phyloP scores from a whole-genome alignment of 2,113 vertebrate genomes.

The Cariama cristata region DNA sequence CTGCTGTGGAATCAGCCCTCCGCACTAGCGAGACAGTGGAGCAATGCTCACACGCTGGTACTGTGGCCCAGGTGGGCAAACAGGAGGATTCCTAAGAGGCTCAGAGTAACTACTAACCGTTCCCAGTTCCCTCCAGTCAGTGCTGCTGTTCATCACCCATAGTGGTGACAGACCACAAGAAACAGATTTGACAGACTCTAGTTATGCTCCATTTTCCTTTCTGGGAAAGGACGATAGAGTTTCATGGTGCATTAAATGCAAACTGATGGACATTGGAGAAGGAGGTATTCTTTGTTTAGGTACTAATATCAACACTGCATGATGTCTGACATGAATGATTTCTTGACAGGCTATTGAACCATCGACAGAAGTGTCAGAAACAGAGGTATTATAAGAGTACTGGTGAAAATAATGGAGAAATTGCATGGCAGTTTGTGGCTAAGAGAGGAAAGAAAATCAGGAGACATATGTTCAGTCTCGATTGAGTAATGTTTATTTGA shows the following conservation, averaged over 20 bases:
- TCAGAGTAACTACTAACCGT: background rate
- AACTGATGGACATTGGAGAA: background rate
- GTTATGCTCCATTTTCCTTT: background rate
- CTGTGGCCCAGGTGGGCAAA: background rate
- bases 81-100: background rate
- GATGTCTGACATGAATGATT: background rate
- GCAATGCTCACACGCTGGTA: fast-evolving
- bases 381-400: background rate
- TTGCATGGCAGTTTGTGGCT: background rate
- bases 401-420: background rate
- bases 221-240: background rate
- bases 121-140: background rate
- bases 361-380: background rate
- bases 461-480: background rate
- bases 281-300: background rate
- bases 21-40: fast-evolving
- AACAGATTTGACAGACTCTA: background rate
- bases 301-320: background rate
- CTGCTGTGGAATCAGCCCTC: background rate
- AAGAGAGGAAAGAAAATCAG: background rate
- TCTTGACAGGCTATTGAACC: background rate
- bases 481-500: background rate
- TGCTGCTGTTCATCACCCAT: background rate
- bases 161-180: background rate
- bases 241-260: background rate